Evolutionary conservation across 2,113 vertebrate species (phyloP).

Genomic region (Delphinapterus leucas): DNA sequence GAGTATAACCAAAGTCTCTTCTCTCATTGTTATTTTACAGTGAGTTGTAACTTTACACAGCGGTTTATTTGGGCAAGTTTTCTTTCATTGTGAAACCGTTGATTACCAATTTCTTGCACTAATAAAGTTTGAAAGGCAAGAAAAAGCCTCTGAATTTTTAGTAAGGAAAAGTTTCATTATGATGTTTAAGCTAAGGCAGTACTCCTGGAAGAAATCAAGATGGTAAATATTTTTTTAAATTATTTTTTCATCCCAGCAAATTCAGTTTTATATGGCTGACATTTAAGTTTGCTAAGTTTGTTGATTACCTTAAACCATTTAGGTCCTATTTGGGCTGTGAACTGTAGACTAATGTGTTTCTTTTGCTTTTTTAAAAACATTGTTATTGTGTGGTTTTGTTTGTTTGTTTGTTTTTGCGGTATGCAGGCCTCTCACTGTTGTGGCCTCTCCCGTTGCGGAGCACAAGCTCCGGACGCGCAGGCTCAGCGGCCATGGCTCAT

Average conservation of each 20-base stretch:
- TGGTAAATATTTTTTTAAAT: neutral
- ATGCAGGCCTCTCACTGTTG: no score
- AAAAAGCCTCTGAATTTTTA: slow-evolving; percentile 12
- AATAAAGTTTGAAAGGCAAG: slow-evolving; percentile 20
- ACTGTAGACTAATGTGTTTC: neutral
- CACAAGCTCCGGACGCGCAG: no score
- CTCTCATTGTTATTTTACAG: neutral
- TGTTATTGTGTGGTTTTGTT: neutral
- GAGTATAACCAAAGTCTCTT: neutral
- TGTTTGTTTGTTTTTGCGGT: no score
- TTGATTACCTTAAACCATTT: slow-evolving; percentile 21
- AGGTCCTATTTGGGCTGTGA: neutral
- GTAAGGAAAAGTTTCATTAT: slow-evolving; percentile 18
- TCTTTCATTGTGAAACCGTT: neutral
- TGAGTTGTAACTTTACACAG: slow-evolving; percentile 5
- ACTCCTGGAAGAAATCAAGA: neutral
- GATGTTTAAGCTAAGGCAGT: neutral
- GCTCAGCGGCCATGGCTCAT: no score
- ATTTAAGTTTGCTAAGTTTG: slow-evolving; percentile 1
- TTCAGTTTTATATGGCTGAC: slow-evolving; percentile 1
- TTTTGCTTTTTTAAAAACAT: neutral
- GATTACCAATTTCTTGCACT: slow-evolving; percentile 1
- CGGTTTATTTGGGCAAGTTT: neutral
- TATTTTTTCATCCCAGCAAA: slow-evolving; percentile 1
- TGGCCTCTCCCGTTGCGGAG: no score